These are phyloP conservation scores for Dichetophora obliterata DNA, from an alignment of 2,888 invertebrate genomes.

Conservation along the genomic window DNA sequence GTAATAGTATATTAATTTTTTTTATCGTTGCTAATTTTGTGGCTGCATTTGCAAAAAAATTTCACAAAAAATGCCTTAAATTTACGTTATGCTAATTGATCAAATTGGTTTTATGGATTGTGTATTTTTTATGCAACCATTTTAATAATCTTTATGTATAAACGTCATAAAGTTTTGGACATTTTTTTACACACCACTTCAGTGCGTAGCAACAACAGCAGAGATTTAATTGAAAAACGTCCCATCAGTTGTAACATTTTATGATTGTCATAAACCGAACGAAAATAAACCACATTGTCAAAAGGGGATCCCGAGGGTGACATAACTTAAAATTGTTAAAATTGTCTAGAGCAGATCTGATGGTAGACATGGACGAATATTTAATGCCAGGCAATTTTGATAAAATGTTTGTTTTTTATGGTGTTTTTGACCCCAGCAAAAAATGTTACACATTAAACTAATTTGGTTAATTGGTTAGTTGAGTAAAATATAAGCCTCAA, in stretches of 20 bases:
- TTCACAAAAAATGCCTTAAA: neutral
- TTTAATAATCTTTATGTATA: too few species aligned
- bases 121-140: too few species aligned
- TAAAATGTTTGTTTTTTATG: neutral
- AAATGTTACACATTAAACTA: neutral
- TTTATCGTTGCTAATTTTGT: too few species aligned
- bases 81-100: neutral
- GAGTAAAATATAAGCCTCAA: too few species aligned
- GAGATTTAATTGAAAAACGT: slow-evolving; percentile 30
- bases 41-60: neutral
- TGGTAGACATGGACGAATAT: neutral
- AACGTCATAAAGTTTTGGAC: too few species aligned
- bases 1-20: too few species aligned
- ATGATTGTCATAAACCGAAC: slow-evolving; percentile 11
- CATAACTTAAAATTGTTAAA: neutral
- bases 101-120: neutral
- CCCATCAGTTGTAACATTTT: slow-evolving; percentile 18
- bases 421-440: neutral
- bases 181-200: too few species aligned
- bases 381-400: neutral
- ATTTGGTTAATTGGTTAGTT: neutral
- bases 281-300: neutral
- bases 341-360: neutral
- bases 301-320: neutral
- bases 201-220: neutral